Evolutionary conservation across 2,113 vertebrate species (phyloP).

Genomic region (Callospermophilus lateralis): DNA sequence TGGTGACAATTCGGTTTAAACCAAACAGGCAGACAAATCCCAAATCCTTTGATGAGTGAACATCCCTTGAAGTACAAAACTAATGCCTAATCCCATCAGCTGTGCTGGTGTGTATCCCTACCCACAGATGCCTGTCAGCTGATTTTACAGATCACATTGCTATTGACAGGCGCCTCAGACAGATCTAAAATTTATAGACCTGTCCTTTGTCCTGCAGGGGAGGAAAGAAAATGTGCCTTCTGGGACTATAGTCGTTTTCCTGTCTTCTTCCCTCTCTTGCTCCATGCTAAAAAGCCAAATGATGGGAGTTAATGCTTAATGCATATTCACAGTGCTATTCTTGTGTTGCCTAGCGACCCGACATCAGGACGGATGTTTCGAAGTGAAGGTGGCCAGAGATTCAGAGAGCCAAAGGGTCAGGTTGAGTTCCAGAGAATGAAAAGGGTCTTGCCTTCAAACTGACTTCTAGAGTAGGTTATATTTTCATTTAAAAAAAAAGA

Average conservation of each 20-base stretch:
- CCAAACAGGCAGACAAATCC: conserved; percentile 41
- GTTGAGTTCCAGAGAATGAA: conserved; percentile 56
- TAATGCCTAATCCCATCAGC: conserved; percentile 83
- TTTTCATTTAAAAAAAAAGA: not conserved
- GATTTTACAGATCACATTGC: conserved; percentile 79
- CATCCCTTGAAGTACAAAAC: conserved; percentile 72
- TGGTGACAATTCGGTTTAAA: conserved; percentile 75
- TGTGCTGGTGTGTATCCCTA: conserved; percentile 47
- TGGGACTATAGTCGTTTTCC: conserved; percentile 70
- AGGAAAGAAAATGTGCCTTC: conserved; percentile 81
- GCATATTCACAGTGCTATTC: conserved; percentile 72
- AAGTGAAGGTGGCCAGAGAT: conserved; percentile 70
- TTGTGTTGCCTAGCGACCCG: conserved; percentile 80
- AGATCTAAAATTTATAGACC: conserved; percentile 76
- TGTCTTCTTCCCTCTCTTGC: conserved; percentile 72
- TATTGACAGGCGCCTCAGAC: conserved; percentile 77
- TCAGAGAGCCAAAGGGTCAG: conserved; percentile 69
- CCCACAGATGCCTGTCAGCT: conserved; percentile 83
- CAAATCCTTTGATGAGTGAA: conserved; percentile 69
- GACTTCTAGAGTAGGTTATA: conserved; percentile 45
- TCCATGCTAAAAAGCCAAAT: conserved; percentile 68
- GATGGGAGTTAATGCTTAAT: conserved; percentile 74
- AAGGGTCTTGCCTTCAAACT: conserved; percentile 49
- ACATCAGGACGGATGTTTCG: conserved; percentile 61
- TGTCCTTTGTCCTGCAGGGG: conserved; percentile 81